Evolutionary conservation across 35 echinoderm and acorn worm species (phyloP), one percentile per base, ranked within the genome.

Genomic region (Heliocidaris tuberculata): DNA sequence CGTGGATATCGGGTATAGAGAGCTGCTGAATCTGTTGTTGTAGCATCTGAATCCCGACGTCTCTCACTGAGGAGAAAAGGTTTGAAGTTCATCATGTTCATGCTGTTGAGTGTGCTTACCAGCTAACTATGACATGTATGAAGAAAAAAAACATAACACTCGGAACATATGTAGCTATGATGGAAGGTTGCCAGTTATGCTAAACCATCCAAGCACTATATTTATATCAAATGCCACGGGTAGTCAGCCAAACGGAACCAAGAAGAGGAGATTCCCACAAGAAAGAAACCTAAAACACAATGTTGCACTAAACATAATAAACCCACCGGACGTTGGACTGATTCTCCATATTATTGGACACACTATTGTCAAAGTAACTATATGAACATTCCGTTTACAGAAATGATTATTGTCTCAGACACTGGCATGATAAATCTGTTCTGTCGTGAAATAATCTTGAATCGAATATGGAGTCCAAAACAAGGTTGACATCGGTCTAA

Each of bases 11-110:
- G 50, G 91, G 91, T 27, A 93, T 59, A n/a, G 13, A 17, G 6
- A 93, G 91, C 50, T 54, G 91, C 9, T 59, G 47, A 19, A 54
- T 31, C 50, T 59, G 48, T n/a, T 19, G 15, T 10, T 93, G 47
- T 12, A 93, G 49, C 49, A 93, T 93, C 17, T 93, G 47, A 30
- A 93, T 52, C 16, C 91, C 91, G 29, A 93, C 91, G 30, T 93
- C 91, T 93, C 91, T 49, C 13, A 59, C 91, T 93, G 9, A 93
- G 21, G 19, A 30, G 49, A 92, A 52, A 56, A 30, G 29, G 0
- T 0, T 16, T 30, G 54, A 30, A 92, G 9, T 13, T 92, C 90
- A 30, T 29, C 13, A 24, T 89, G 31, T 13, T 92, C 90, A 30
- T 29, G 1, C 0, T 89, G 31, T 89, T 30, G 31, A 15, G 86